Percentiles rank a stretch among this genome's conserved stretches.
Evolutionary conservation across 2,888 invertebrate species (phyloP).

Genomic region (Stomorhina lunata): DNA sequence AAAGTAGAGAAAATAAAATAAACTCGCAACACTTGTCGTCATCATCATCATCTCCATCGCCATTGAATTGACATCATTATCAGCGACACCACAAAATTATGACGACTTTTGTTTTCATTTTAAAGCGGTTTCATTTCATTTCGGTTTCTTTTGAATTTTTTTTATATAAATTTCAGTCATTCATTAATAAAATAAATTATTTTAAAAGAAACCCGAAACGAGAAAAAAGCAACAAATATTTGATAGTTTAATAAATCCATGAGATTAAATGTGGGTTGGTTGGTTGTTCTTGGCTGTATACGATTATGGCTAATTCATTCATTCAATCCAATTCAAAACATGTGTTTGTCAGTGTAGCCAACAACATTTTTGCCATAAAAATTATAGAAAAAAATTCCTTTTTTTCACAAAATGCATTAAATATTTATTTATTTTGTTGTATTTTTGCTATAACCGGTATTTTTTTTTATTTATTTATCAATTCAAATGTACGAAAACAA

Average conservation of each 20-base stretch:
- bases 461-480: not conserved
- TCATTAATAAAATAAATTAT: too few relatives aligned
- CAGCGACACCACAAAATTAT: too few relatives aligned
- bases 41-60: too few relatives aligned
- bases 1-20: too few relatives aligned
- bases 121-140: too few relatives aligned
- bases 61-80: too few relatives aligned
- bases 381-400: slow-evolving; percentile 28
- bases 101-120: too few relatives aligned
- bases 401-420: not conserved
- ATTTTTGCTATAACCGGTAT: slow-evolving; percentile 28
- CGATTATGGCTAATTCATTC: slow-evolving; percentile 52
- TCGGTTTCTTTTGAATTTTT: too few relatives aligned
- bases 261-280: slow-evolving; percentile 57
- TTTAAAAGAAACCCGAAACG: too few relatives aligned
- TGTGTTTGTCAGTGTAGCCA: slow-evolving; percentile 2
- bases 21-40: too few relatives aligned
- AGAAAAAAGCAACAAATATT: slow-evolving; percentile 5
- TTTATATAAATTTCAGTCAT: too few relatives aligned
- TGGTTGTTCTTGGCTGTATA: slow-evolving; percentile 17
- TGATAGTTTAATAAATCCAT: slow-evolving; percentile 1
- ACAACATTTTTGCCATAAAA: slow-evolving; percentile 27
- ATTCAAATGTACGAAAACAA: not conserved
- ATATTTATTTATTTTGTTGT: not conserved
- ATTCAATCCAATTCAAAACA: slow-evolving; percentile 50